Evolutionary conservation across 2,113 vertebrate species (phyloP), one percentile per base, ranked within the genome.

Genomic region (Pitta sordida): DNA sequence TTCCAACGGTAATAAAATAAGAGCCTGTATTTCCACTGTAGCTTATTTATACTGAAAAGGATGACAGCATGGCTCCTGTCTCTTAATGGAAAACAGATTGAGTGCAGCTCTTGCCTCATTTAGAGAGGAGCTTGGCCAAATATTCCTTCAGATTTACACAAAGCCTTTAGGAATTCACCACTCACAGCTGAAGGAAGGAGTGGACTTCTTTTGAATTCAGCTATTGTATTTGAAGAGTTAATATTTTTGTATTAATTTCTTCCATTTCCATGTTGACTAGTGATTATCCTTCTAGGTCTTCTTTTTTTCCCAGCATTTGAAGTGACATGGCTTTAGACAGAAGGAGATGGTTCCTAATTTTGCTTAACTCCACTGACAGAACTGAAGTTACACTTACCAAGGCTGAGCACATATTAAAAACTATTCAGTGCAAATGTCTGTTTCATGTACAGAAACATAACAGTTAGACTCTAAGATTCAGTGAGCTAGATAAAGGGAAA

Each of bases 1-100:
- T 86, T 91, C 76, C 83, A 80, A 83, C 24, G 88, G 55, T 70
- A 92, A 81, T 71, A 85, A 86, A 86, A 21, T 37, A 83, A 79
- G 30, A 49, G 16, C 10, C 56, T 71, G 10, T 18, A 82, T 94
- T 64, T 1, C 36, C 15, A 7, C 22, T 58, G 6, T 23, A 43
- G 26, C 10, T 76, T 90, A 30, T 93, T 94, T 93, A 23, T 80
- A 73, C 46, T 65, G 51, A 69, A 88, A 60, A 58, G 59, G 26
- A 51, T 76, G 60, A 55, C 26, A 80, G 55, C 17, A 16, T 17
- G 23, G 7, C 53, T 81, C 10, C 52, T 76, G 44, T 94, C 70
- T 93, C 64, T 80, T 46, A 70, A 75, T 43, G 30, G 48, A 88
- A 83, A 91, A 70, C 59, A 62, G 41, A 83, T 36, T 0, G 3